Percentiles rank a stretch among this genome's conserved stretches.
phyloP scores from a whole-genome alignment of 1,140 invertebrate species.

The Drosophila sp. region DNA sequence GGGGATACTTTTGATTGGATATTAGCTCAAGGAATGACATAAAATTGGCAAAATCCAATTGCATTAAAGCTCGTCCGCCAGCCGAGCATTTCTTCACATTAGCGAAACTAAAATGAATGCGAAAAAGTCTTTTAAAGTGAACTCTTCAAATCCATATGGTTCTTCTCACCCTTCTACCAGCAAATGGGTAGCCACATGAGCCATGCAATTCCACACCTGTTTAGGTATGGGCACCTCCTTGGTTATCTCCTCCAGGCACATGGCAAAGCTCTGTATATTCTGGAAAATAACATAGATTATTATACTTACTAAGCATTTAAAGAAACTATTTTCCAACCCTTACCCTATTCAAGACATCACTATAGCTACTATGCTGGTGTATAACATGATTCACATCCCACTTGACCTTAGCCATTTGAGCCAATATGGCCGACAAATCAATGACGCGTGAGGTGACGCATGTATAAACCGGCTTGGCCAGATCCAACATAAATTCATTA shows the following conservation, averaged over 20 bases:
- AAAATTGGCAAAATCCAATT: slow-evolving; percentile 98
- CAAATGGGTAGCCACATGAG: slow-evolving; percentile 91
- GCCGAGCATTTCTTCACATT: slow-evolving; percentile 97
- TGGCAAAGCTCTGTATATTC: slow-evolving; percentile 91
- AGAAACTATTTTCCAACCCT: slow-evolving; percentile 30
- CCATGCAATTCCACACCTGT: slow-evolving; percentile 93
- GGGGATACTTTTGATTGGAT: slow-evolving; percentile 91
- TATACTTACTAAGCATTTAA: no score
- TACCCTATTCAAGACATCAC: slow-evolving; percentile 88
- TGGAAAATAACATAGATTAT: slow-evolving; percentile 76
- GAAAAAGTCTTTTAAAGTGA: background rate
- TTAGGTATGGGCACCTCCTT: slow-evolving; percentile 89
- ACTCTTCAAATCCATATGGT: no score
- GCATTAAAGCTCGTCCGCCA: slow-evolving; percentile 98
- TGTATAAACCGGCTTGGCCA: slow-evolving; percentile 93
- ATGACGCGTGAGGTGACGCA: slow-evolving; percentile 91
- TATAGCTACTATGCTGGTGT: slow-evolving; percentile 96
- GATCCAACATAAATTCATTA: slow-evolving; percentile 85
- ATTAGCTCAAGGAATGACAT: slow-evolving; percentile 95
- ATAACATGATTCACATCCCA: slow-evolving; percentile 98
- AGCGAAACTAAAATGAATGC: slow-evolving; percentile 87
- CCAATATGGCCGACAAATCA: slow-evolving; percentile 90
- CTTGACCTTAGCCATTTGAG: slow-evolving; percentile 94
- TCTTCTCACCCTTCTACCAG: slow-evolving; percentile 94
- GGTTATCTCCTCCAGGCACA: slow-evolving; percentile 89